Evolutionary conservation across 1,140 invertebrate species (phyloP), one percentile per base, ranked within the genome.

Genomic region (Cydia strobilella): DNA sequence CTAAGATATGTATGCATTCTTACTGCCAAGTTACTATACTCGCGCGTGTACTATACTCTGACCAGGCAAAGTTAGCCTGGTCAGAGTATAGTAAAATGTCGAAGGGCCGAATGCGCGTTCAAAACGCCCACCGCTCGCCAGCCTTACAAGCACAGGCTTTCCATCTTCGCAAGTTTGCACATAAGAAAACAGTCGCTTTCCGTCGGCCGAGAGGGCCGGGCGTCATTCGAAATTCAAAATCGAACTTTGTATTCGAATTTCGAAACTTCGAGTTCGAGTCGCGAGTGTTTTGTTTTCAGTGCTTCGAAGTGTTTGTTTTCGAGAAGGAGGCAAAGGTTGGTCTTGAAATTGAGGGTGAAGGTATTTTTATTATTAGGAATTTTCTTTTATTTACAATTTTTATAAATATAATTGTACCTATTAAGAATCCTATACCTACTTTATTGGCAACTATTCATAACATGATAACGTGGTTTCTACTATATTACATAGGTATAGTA

Each of bases 251-350:
- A 59, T 59, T 59, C 20, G 54, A 59, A 23, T 23, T 20, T 59
- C n/a, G 48, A 51, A 51, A 51, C 15, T 59, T 23, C 2, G 9
- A 23, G 54, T 59, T 59, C 54, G 20, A 23, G 1, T 0, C 54
- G 54, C 54, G 54, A 20, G 54, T 59, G 54, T 23, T 59, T 59
- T 59, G 54, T 59, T 59, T 45, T 59, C 54, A 59, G 54, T 59
- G 54, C 9, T 59, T 10, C n/a, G 48, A 18, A 51, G 18, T 23
- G 15, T 23, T 59, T 59, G 54, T 20, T 59, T 59, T 23, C 54
- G 54, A 51, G 48, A 51, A 51, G 54, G 10, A 59, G 20, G 20
- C 54, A 10, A 20, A 59, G 54, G 54, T 59, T 54, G 51, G 51
- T 54, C 9, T 18, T 48, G 4, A 48, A 15, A 42, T 42, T 42